Conservation (phyloP, 2,113 vertebrate genomes). For the Sinosuthora webbiana region DNA sequence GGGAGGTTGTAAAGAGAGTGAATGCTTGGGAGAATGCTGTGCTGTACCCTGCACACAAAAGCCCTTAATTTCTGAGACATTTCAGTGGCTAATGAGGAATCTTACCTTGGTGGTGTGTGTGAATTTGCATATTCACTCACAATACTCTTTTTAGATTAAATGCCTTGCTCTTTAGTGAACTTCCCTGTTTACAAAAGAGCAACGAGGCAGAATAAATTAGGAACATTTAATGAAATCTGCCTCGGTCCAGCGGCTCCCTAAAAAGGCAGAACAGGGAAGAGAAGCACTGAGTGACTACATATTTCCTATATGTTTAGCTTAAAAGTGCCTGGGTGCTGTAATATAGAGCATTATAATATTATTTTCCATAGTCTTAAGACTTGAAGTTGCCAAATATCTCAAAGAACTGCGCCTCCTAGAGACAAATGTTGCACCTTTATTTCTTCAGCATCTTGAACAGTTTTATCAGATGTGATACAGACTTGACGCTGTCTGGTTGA, state of each 20-base stretch:
- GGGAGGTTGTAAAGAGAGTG: neutral
- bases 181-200: neutral
- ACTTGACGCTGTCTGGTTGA: neutral
- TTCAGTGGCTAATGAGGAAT: neutral
- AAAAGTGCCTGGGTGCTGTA: neutral
- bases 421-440: neutral
- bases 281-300: neutral
- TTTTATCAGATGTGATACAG: neutral
- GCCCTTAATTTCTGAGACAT: neutral
- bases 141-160: neutral
- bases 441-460: neutral
- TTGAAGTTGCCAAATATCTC: neutral
- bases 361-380: neutral
- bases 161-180: conserved; percentile 11
- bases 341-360: neutral
- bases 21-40: neutral
- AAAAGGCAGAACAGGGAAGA: neutral
- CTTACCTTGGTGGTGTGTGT: neutral
- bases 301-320: neutral
- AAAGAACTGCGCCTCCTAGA: neutral
- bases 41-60: neutral
- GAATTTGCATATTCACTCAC: neutral
- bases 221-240: conserved; percentile 13
- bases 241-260: neutral
- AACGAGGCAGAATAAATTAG: conserved; percentile 19